Conservation (phyloP, 2,888 invertebrate species). For the Herminia tarsipennalis region DNA sequence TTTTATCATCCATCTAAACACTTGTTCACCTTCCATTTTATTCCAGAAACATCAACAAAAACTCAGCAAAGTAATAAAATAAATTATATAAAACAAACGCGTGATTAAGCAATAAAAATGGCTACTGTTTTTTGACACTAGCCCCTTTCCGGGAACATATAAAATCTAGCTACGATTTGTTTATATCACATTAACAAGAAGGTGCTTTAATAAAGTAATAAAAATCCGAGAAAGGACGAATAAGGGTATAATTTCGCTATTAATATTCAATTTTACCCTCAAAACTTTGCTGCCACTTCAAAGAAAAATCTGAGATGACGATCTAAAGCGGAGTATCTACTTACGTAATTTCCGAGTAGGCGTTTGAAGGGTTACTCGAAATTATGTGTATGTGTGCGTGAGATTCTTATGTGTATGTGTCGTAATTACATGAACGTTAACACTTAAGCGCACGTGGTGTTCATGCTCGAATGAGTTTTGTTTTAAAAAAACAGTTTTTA, state of each 20-base stretch:
- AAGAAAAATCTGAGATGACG: constrained; percentile 81
- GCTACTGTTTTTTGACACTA: constrained; percentile 84
- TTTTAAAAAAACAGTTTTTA: constrained; percentile 9
- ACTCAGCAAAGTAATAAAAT: constrained; percentile 40
- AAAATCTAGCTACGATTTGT: constrained; percentile 76
- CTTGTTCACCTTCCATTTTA: constrained; percentile 13
- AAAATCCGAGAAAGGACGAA: constrained; percentile 68
- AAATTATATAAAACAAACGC: constrained; percentile 68
- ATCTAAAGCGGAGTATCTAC: constrained; percentile 71
- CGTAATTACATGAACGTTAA: constrained; percentile 49
- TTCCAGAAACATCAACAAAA: constrained; percentile 7
- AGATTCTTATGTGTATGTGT: constrained; percentile 29
- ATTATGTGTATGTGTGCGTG: constrained; percentile 45
- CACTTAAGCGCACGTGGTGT: constrained; percentile 44
- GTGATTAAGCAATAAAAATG: constrained; percentile 79
- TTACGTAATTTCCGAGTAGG: constrained; percentile 75
- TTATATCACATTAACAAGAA: constrained; percentile 80
- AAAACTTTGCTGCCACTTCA: constrained; percentile 75
- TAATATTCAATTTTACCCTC: constrained; percentile 84
- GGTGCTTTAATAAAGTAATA: constrained; percentile 80
- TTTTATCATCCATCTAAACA: constrained; percentile 14
- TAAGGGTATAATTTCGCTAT: constrained; percentile 80
- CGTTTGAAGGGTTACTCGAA: constrained; percentile 63
- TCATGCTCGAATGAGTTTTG: constrained; percentile 12
- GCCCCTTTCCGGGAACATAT: constrained; percentile 74